Evolutionary conservation across 37 sponge, comb jelly and placozoan genomes (phyloP).

Genomic region (Halichondria panicea): DNA sequence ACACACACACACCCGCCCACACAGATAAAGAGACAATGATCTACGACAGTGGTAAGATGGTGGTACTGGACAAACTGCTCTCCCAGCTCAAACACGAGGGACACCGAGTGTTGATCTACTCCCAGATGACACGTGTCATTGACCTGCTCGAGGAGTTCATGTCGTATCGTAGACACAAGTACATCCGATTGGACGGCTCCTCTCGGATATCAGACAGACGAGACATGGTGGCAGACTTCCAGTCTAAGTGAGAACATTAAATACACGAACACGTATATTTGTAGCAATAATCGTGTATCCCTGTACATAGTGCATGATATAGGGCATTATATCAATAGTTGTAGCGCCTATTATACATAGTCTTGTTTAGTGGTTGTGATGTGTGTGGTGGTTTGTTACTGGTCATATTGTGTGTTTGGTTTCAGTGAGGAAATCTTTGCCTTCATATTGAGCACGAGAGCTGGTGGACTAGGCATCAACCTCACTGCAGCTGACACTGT

Average conservation of each 20-base stretch:
- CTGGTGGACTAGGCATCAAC: slow-evolving; percentile 96
- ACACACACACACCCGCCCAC: slow-evolving; percentile 8
- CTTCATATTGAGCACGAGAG: slow-evolving; percentile 93
- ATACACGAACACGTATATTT: not conserved
- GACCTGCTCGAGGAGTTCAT: slow-evolving; percentile 96
- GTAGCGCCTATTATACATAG: not conserved
- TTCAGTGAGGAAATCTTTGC: slow-evolving; percentile 90
- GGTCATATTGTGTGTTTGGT: not conserved
- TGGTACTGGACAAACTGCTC: slow-evolving; percentile 83
- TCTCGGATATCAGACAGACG: slow-evolving; percentile 89
- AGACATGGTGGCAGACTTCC: slow-evolving; percentile 99
- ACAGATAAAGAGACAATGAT: slow-evolving; percentile 86
- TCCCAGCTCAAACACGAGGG: slow-evolving; percentile 77
- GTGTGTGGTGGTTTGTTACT: not conserved
- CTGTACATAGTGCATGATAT: not conserved
- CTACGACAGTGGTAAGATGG: slow-evolving; percentile 90
- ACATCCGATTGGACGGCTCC: slow-evolving; percentile 93
- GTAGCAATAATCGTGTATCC: not conserved
- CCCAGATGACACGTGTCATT: slow-evolving; percentile 96
- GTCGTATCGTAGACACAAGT: slow-evolving; percentile 75
- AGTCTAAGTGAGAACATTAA: slow-evolving; percentile 53
- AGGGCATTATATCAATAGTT: not conserved
- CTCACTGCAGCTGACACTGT: slow-evolving; percentile 99
- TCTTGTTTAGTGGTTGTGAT: not conserved
- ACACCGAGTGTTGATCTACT: slow-evolving; percentile 92